Percentiles rank a stretch among this genome's conserved stretches.
These are phyloP conservation scores for Bicyclus anynana DNA, from an alignment of 1,140 invertebrate genomes.

Conservation along the genomic window DNA sequence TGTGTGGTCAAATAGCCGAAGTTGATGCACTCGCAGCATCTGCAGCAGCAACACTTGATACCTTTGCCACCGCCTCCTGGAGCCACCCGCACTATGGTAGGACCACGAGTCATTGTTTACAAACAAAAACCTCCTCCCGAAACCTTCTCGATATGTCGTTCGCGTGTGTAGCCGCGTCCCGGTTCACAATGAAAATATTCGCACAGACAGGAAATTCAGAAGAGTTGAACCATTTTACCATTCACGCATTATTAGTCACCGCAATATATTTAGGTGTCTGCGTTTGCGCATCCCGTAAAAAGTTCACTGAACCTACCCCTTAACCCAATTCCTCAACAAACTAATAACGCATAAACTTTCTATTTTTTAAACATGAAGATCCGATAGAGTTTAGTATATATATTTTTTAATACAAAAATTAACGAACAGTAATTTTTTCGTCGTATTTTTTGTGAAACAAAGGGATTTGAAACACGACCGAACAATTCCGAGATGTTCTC, in stretches of 20 bases:
- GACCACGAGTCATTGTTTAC: conserved; percentile 57
- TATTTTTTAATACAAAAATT: too few relatives aligned
- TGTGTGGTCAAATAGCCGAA: conserved; percentile 83
- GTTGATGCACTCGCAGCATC: conserved; percentile 87
- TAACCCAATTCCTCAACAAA: conserved; percentile 23
- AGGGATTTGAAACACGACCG: conserved; percentile 27
- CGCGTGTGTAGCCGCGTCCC: background rate
- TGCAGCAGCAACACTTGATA: conserved; percentile 83
- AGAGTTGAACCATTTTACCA: conserved; percentile 51
- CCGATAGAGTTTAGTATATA: too few relatives aligned
- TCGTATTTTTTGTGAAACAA: background rate
- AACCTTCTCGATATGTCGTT: background rate
- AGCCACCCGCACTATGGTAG: conserved; percentile 65
- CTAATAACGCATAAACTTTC: background rate
- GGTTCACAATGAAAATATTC: conserved; percentile 7
- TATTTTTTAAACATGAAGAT: background rate
- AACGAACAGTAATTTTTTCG: too few relatives aligned
- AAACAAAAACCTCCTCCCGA: conserved; percentile 9
- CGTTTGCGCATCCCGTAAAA: conserved; percentile 36
- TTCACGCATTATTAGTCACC: conserved; percentile 61
- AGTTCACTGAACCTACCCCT: conserved; percentile 55
- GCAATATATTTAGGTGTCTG: conserved; percentile 66
- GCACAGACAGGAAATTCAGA: conserved; percentile 48
- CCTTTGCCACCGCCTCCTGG: conserved; percentile 66
- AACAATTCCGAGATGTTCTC: conserved; percentile 13